phyloP scores from a whole-genome alignment of 2,797 vertebrate genomes.

The Aratinga solstitialis region DNA sequence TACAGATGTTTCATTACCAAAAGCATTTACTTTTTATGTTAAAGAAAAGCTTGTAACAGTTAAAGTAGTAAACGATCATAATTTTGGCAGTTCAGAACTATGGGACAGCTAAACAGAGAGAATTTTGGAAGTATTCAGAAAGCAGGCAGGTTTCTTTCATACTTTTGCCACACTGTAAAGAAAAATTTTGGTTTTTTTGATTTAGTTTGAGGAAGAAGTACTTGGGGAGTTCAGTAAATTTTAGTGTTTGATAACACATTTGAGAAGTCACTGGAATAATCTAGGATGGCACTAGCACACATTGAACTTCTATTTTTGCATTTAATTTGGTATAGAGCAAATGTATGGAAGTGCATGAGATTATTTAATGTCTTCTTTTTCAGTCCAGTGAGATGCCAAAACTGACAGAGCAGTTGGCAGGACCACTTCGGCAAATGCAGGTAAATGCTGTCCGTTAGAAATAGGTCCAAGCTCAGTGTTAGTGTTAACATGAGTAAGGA shows the following conservation, averaged over 20 bases:
- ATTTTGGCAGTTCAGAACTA: neutral
- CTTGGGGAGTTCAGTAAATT: neutral
- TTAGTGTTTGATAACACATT: neutral
- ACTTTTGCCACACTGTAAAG: neutral
- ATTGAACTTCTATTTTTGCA: neutral
- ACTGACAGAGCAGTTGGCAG: conserved; percentile 92
- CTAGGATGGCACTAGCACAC: neutral
- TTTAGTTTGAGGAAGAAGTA: neutral
- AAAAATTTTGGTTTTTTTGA: neutral
- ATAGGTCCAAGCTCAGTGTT: neutral
- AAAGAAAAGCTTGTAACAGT: neutral
- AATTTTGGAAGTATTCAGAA: neutral
- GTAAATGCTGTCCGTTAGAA: conserved; percentile 64
- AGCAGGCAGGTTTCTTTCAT: neutral
- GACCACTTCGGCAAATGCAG: conserved; percentile 97
- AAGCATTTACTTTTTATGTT: neutral
- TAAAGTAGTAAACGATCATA: neutral
- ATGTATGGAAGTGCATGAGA: neutral
- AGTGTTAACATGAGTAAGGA: neutral
- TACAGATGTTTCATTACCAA: neutral
- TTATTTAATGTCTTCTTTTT: conserved; percentile 21
- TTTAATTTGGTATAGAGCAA: neutral
- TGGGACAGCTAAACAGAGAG: neutral
- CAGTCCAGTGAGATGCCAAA: conserved; percentile 98
- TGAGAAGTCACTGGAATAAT: neutral